Percentiles rank a stretch among this genome's conserved stretches.
Evolutionary conservation across 2,113 vertebrate genomes (phyloP).

Genomic region (Rhynchomys soricoides): DNA sequence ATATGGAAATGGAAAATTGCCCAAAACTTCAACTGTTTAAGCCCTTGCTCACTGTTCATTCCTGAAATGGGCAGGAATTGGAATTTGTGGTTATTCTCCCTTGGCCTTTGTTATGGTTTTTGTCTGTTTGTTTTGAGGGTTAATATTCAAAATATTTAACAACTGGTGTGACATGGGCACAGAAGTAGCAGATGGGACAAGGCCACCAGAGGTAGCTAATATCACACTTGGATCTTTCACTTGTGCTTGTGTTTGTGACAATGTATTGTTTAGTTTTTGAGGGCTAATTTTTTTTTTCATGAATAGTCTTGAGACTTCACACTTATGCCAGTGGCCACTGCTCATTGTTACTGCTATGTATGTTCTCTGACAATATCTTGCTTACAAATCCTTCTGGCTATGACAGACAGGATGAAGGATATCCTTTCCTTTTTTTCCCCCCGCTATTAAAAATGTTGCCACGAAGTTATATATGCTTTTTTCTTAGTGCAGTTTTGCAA

Average conservation of each 20-base stretch:
- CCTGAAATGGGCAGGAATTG: not conserved
- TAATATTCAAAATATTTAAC: constrained; percentile 1
- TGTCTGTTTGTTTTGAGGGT: not conserved
- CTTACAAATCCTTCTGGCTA: not conserved
- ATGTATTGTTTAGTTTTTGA: not conserved
- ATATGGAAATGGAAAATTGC: not conserved
- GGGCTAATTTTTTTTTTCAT: not conserved
- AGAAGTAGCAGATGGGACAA: not conserved
- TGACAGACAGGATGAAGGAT: not conserved
- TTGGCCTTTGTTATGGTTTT: not conserved
- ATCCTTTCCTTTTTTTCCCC: not conserved
- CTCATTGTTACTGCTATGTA: not conserved
- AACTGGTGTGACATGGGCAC: not conserved
- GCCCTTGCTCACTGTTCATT: not conserved
- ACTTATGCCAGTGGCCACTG: not conserved
- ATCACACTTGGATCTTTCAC: not conserved
- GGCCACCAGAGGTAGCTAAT: no score
- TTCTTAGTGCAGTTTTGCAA: not conserved
- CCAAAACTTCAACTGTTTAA: not conserved
- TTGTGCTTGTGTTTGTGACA: not conserved
- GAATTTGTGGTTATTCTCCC: not conserved
- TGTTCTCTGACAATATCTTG: not conserved
- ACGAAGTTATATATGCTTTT: not conserved
- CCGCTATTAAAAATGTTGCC: not conserved
- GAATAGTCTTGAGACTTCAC: not conserved